Conservation (phyloP, 2,113 vertebrate species). For the Spheniscus mendiculus region DNA sequence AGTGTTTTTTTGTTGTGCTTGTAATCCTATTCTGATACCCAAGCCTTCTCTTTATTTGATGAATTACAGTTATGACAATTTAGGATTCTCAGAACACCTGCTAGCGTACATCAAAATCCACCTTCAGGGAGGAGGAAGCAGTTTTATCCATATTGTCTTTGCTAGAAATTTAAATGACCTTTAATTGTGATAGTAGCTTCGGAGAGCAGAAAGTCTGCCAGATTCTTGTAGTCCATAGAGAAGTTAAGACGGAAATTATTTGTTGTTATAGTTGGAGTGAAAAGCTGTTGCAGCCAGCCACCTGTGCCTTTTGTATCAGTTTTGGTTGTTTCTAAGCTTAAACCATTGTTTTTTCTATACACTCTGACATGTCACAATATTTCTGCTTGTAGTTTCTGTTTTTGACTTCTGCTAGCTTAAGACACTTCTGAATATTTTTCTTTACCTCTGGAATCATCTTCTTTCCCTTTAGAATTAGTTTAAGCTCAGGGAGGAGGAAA, state of each 20-base stretch:
- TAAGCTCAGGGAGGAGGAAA: not conserved
- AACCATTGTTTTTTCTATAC: not conserved
- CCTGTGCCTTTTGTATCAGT: not conserved
- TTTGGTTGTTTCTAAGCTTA: not conserved
- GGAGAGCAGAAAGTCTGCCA: not conserved
- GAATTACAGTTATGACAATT: constrained; percentile 9
- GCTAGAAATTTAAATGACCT: not conserved
- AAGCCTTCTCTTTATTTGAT: not conserved
- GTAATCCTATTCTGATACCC: not conserved
- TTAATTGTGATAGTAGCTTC: not conserved
- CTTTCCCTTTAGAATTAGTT: not conserved
- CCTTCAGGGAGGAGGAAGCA: not conserved
- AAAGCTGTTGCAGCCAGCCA: not conserved
- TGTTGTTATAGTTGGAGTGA: not conserved
- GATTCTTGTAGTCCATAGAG: not conserved
- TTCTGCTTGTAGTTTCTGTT: not conserved
- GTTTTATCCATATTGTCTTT: not conserved
- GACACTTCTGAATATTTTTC: not conserved
- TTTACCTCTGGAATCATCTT: not conserved
- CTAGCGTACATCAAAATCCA: not conserved
- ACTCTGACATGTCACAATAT: not conserved
- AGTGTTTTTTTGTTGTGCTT: not conserved
- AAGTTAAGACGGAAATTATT: not conserved
- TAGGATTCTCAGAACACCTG: not conserved
- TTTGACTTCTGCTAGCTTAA: not conserved